Evolutionary conservation across 2,888 invertebrate species (phyloP).

Genomic region (Pyrochroa serraticornis): DNA sequence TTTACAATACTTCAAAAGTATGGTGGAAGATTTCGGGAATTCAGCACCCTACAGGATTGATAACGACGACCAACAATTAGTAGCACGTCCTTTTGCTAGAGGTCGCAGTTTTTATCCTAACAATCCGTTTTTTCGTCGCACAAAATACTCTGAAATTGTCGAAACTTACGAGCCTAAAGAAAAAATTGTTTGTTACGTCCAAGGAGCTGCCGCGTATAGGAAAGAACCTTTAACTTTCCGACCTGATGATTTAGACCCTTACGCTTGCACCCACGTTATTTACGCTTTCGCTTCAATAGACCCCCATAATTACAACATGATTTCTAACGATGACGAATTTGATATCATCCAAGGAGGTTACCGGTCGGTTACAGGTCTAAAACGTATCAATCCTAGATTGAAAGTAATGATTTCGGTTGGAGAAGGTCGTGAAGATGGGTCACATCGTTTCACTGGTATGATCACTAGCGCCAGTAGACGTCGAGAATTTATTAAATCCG

Average conservation of each 20-base stretch:
- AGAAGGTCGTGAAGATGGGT: conserved; percentile 66
- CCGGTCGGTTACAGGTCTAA: conserved; percentile 71
- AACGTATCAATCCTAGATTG: conserved; percentile 68
- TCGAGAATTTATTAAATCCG: conserved; percentile 68
- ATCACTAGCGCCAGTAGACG: conserved; percentile 63
- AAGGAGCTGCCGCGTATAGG: conserved; percentile 71
- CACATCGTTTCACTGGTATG: conserved; percentile 68
- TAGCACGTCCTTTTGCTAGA: conserved; percentile 34
- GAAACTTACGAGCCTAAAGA: conserved; percentile 39
- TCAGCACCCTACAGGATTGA: conserved; percentile 46
- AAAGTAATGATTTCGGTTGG: conserved; percentile 78
- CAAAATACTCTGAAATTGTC: conserved; percentile 14
- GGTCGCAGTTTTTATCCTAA: conserved; percentile 37
- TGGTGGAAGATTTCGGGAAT: conserved; percentile 37
- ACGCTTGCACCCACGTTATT: conserved; percentile 75
- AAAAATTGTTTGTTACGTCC: conserved; percentile 71
- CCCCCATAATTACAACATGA: conserved; percentile 67
- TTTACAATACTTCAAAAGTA: conserved; percentile 39
- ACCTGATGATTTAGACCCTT: conserved; percentile 68
- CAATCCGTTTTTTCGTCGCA: conserved; percentile 25
- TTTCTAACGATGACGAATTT: conserved; percentile 71
- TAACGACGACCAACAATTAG: conserved; percentile 46
- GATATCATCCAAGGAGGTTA: conserved; percentile 81
- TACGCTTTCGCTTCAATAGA: conserved; percentile 76
- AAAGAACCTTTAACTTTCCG: conserved; percentile 71